These are phyloP conservation scores for Trachelus troglodyta DNA, from an alignment of 2,888 invertebrate species.

Conservation along the genomic window DNA sequence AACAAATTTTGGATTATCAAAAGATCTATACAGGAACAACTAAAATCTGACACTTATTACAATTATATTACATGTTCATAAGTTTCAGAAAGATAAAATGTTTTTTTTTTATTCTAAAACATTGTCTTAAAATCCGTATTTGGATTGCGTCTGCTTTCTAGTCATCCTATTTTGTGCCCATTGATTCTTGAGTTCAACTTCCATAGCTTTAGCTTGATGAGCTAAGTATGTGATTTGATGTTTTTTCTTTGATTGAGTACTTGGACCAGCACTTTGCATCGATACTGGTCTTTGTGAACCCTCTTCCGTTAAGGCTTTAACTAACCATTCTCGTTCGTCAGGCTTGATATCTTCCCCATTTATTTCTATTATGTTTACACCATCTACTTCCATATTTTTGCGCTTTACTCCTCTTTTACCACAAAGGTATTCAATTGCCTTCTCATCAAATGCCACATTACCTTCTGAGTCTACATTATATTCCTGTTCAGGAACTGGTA, in stretches of 20 bases:
- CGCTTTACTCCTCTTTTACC: slow-evolving; percentile 65
- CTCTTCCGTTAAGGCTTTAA: slow-evolving; percentile 82
- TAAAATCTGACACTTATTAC: neutral
- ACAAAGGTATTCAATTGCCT: slow-evolving; percentile 62
- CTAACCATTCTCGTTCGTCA: slow-evolving; percentile 84
- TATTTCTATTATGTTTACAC: slow-evolving; percentile 81
- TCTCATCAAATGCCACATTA: slow-evolving; percentile 61
- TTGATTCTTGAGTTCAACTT: slow-evolving; percentile 91
- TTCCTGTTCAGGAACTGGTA: slow-evolving; percentile 63
- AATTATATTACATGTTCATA: neutral
- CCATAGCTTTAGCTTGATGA: slow-evolving; percentile 93
- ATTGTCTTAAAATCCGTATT: slow-evolving; percentile 87
- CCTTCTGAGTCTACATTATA: slow-evolving; percentile 61
- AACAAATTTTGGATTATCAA: neutral
- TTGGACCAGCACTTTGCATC: slow-evolving; percentile 68
- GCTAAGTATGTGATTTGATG: slow-evolving; percentile 98
- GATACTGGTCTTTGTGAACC: slow-evolving; percentile 69
- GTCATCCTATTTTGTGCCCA: slow-evolving; percentile 91
- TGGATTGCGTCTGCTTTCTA: slow-evolving; percentile 89
- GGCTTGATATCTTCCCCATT: slow-evolving; percentile 84
- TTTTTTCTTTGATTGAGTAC: slow-evolving; percentile 82
- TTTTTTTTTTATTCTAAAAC: neutral
- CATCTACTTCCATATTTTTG: slow-evolving; percentile 68
- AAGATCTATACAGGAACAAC: neutral
- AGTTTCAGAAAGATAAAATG: neutral